Percentiles rank a stretch among this genome's conserved stretches.
Conservation (phyloP, 1,140 invertebrate species). For the Drosophila erecta region DNA sequence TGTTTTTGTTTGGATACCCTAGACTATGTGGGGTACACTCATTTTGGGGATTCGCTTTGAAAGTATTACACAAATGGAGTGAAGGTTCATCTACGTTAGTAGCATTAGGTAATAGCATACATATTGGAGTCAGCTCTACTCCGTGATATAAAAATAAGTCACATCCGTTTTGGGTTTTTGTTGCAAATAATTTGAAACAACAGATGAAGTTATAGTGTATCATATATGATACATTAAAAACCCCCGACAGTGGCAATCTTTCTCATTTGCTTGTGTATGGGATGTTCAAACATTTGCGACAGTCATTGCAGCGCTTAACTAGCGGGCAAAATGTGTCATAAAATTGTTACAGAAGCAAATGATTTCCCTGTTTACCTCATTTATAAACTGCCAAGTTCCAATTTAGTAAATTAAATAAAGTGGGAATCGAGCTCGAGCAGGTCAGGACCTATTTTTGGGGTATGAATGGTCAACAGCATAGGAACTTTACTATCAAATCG, state of each 20-base stretch:
- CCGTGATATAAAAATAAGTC: no score
- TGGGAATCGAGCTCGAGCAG: not conserved
- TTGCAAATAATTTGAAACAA: no score
- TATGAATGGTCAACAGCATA: conserved; percentile 8
- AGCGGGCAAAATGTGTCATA: conserved; percentile 33
- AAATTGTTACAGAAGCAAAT: conserved; percentile 12
- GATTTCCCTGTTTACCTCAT: not conserved
- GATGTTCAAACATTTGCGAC: conserved; percentile 20
- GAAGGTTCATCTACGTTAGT: no score
- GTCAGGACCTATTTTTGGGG: conserved; percentile 29
- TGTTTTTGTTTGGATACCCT: not conserved
- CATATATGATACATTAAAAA: no score
- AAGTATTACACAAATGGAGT: no score
- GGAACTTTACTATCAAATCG: not conserved
- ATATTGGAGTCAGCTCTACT: no score
- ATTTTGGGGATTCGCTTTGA: no score
- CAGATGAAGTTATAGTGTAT: no score
- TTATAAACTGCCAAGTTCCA: conserved; percentile 19
- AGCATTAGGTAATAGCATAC: no score
- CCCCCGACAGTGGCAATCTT: not conserved
- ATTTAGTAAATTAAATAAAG: conserved; percentile 14
- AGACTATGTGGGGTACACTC: no score
- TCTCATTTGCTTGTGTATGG: not conserved
- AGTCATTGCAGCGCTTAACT: conserved; percentile 8
- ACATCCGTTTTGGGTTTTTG: no score